Conservation (phyloP, 2,797 vertebrate genomes). For the Emys orbicularis region DNA sequence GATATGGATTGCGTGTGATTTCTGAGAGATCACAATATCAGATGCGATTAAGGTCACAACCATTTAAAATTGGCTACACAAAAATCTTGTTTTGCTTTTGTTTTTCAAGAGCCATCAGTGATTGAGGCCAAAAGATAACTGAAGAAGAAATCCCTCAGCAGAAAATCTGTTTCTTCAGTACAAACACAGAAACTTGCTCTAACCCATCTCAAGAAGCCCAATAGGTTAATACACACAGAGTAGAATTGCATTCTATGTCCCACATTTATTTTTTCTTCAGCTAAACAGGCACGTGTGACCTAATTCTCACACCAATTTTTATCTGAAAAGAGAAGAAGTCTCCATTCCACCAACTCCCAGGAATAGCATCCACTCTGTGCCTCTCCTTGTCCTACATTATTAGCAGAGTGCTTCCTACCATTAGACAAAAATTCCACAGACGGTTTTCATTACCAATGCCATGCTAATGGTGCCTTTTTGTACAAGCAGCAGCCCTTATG, state of each 20-base stretch:
- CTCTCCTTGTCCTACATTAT: background rate
- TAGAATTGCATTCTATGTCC: background rate
- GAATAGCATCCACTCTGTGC: background rate
- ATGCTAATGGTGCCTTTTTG: background rate
- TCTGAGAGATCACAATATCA: background rate
- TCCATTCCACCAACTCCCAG: background rate
- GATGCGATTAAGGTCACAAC: background rate
- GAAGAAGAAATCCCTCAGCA: constrained; percentile 8
- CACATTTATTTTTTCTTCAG: constrained; percentile 30
- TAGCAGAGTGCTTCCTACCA: constrained; percentile 2
- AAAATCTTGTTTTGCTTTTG: background rate
- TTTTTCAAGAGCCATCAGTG: background rate
- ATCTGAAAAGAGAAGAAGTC: background rate
- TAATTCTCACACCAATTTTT: background rate
- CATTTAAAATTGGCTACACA: background rate
- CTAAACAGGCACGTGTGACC: background rate
- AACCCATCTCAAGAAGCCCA: background rate
- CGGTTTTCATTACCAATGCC: constrained; percentile 39
- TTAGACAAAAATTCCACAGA: constrained; percentile 32
- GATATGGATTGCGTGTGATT: background rate
- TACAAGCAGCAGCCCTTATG: constrained; percentile 2
- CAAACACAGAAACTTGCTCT: background rate
- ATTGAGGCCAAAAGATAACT: background rate
- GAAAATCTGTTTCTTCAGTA: background rate
- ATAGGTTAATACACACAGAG: no score